Conservation (phyloP, 2,797 vertebrate species). For the Chaetophractus vellerosus region DNA sequence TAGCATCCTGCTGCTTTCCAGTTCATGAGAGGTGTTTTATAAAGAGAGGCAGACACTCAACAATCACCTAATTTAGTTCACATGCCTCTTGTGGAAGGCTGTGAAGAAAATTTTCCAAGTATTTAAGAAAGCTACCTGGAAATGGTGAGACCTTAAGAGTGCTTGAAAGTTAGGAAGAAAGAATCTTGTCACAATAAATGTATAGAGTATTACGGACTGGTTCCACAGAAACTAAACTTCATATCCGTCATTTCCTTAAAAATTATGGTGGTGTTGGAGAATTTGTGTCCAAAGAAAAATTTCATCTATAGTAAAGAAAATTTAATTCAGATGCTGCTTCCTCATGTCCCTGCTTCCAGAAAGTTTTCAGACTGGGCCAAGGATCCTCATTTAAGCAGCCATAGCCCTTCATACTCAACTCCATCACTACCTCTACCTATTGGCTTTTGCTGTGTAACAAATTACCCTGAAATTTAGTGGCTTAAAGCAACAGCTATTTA, state of each 20-base stretch:
- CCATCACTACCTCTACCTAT: neutral
- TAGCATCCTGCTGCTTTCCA: neutral
- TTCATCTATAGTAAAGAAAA: neutral
- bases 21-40: neutral
- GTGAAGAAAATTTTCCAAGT: neutral
- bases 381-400: neutral
- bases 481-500: neutral
- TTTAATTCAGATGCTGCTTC: neutral
- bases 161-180: constrained; percentile 9
- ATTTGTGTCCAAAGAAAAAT: neutral
- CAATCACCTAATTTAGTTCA: neutral
- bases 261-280: neutral
- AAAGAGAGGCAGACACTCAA: neutral
- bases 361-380: neutral
- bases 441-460: neutral
- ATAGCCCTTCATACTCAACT: neutral
- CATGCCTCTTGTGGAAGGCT: neutral
- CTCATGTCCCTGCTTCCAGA: neutral
- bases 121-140: constrained; percentile 6
- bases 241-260: neutral
- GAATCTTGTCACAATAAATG: neutral
- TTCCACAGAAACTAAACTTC: neutral
- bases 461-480: neutral
- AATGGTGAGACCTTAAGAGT: neutral
- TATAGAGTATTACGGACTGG: neutral